Base-by-base conservation (phyloP, 2,888 invertebrate genomes). In the Sicus ferrugineus region DNA sequence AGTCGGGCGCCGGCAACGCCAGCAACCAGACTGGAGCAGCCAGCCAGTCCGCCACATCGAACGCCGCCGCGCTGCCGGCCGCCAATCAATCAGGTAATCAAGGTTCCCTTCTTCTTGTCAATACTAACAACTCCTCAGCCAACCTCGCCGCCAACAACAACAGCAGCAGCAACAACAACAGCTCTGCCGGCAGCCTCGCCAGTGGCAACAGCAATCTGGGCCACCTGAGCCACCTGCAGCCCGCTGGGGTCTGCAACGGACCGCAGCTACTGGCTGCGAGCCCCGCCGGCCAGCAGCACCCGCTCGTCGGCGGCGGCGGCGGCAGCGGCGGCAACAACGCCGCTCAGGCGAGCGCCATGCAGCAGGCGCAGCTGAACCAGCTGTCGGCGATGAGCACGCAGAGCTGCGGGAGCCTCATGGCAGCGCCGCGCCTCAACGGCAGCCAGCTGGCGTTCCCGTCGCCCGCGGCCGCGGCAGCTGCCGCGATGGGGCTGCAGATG, bases 361-460 rank as follows among this genome's bases (percentile, higher is more conserved):
- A 70, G 26, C 68, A 68, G 5, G 46, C 68, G 46, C 71, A 72
- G 48, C 70, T 69, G 69, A 70, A 52, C 34, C 50, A 74, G 42
- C 77, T 79, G 77, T 78, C 79, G 9, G 80, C 79, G 16, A 75
- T 78, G 74, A 76, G 69, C 59, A 79, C 75, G 34, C 76, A 76
- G 67, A 76, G 78, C 72, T 82, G 82, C 73, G 82, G 82, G 71
- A 82, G 76, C 73, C 76, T 82, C 56, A 82, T 81, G 75, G 88
- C 88, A 80, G 89, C 89, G 70, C 89, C 89, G 79, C 88, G 89
- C 80, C 86, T 89, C 81, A 89, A 89, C 77, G 88, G 88, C 78
- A 89, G 81, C 78, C 86, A 84, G 77, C 72, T 83, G 70, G 80
- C 83, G 67, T 83, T 83, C 71, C 81, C 82, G 66, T 87, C 84